Base-by-base conservation (phyloP, 1,140 invertebrate genomes). In the Drosophila lacertosa region DNA sequence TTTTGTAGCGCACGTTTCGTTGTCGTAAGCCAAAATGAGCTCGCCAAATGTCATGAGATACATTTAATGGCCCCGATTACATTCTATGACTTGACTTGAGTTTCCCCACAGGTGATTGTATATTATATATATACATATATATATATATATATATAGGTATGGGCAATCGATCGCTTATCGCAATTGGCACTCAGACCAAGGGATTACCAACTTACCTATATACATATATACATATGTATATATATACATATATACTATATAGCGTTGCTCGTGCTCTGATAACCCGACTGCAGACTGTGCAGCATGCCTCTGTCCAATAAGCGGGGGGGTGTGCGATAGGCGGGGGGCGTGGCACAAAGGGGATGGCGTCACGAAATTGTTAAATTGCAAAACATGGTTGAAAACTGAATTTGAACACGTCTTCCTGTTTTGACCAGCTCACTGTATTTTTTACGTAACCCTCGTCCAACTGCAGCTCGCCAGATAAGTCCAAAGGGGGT, bases 331-430 rank as follows among this genome's bases (percentile, higher is more conserved):
- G 20, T 2, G 26, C 6, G 18, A 15, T 4, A n/a, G 2, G 4
- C 2, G 13, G 32, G 11, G 48, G 6, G 33, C 20, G 20, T n/a
- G n/a, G n/a, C n/a, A n/a, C n/a, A n/a, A n/a, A n/a, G n/a, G n/a
- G n/a, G n/a, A n/a, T n/a, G n/a, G n/a, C n/a, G n/a, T n/a, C 37
- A 44, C 15, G 22, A 3, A 3, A 29, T 44, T 51, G 16, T 69
- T 54, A 59, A 48, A 54, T 48, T 50, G 66, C 66, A 44, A 54
- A 33, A 39, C 54, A 29, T 22, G n/a, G 48, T 53, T 58, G 24
- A 50, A 81, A 80, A 77, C 24, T 66, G 72, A 81, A 73, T 86
- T 86, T 84, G 65, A 73, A 84, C 80, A 84, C 80, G 80, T 84
- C 80, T 86, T 84, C 80, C 80, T 86, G 80, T 84, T 57, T 78